Conservation (phyloP, 2,888 invertebrate species). For the Pocota personata region DNA sequence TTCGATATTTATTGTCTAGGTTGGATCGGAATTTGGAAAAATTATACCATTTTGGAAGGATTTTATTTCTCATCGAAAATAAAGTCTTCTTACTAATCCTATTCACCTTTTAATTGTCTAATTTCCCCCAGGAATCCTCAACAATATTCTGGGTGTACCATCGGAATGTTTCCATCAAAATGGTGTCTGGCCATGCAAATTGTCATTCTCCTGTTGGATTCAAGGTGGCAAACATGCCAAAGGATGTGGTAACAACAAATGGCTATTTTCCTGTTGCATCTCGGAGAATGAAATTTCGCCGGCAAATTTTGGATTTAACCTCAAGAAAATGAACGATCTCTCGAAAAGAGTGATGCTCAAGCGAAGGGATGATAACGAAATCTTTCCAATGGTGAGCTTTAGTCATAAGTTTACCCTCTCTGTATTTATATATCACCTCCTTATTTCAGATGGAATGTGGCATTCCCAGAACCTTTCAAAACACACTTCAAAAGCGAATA, state of each 20-base stretch:
- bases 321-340: slow-evolving; percentile 77
- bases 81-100: no score
- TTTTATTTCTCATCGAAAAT: no score
- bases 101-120: background rate
- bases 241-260: slow-evolving; percentile 87
- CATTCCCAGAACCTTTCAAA: slow-evolving; percentile 84
- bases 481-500: slow-evolving; percentile 88
- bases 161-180: slow-evolving; percentile 83
- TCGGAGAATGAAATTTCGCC: slow-evolving; percentile 79
- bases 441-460: slow-evolving; percentile 86
- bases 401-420: no score
- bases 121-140: slow-evolving; percentile 78
- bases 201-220: slow-evolving; percentile 90
- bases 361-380: slow-evolving; percentile 81
- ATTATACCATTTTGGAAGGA: no score
- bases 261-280: slow-evolving; percentile 90
- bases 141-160: slow-evolving; percentile 81
- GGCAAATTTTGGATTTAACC: slow-evolving; percentile 78
- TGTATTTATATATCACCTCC: background rate
- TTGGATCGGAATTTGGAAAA: no score
- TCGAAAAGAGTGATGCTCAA: slow-evolving; percentile 81
- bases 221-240: slow-evolving; percentile 87
- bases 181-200: slow-evolving; percentile 86
- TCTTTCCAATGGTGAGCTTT: slow-evolving; percentile 75
- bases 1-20: no score